phyloP scores from a whole-genome alignment of 2,888 invertebrate genomes.

The Lithosia quadra region DNA sequence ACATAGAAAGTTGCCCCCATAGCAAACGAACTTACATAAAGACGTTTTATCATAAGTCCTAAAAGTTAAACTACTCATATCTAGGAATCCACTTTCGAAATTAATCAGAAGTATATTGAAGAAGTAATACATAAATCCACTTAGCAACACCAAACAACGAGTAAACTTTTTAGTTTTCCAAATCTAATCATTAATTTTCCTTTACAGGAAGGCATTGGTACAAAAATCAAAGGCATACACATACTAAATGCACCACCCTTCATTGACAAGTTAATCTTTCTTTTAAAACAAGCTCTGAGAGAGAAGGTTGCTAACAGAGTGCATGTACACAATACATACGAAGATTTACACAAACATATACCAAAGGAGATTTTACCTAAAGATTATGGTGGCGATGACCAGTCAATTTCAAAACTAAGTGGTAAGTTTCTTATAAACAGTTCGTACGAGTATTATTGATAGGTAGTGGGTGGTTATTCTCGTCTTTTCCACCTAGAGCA shows the following conservation, averaged over 20 bases:
- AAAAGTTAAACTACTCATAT: too few relatives aligned
- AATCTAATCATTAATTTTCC: not conserved
- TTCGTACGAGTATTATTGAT: too few relatives aligned
- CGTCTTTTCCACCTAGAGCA: too few relatives aligned
- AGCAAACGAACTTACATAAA: too few relatives aligned
- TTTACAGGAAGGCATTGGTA: slow-evolving; percentile 77
- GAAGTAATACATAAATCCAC: too few relatives aligned
- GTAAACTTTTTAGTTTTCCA: too few relatives aligned
- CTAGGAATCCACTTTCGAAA: too few relatives aligned
- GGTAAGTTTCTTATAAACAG: slow-evolving; percentile 55
- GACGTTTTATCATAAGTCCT: too few relatives aligned
- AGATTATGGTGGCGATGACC: slow-evolving; percentile 75
- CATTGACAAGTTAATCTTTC: slow-evolving; percentile 71
- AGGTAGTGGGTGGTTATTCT: too few relatives aligned
- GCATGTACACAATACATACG: slow-evolving; percentile 72
- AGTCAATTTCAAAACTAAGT: slow-evolving; percentile 61
- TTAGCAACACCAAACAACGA: too few relatives aligned
- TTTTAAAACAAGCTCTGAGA: slow-evolving; percentile 74
- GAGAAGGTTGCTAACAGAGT: slow-evolving; percentile 77
- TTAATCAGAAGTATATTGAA: too few relatives aligned
- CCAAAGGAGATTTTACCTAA: slow-evolving; percentile 75
- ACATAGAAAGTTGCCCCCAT: too few relatives aligned
- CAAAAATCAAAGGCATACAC: slow-evolving; percentile 81
- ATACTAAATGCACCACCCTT: slow-evolving; percentile 77
- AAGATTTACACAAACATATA: slow-evolving; percentile 74